phyloP scores from a whole-genome alignment of 2,797 vertebrate species.

The Poecilia gillii region DNA sequence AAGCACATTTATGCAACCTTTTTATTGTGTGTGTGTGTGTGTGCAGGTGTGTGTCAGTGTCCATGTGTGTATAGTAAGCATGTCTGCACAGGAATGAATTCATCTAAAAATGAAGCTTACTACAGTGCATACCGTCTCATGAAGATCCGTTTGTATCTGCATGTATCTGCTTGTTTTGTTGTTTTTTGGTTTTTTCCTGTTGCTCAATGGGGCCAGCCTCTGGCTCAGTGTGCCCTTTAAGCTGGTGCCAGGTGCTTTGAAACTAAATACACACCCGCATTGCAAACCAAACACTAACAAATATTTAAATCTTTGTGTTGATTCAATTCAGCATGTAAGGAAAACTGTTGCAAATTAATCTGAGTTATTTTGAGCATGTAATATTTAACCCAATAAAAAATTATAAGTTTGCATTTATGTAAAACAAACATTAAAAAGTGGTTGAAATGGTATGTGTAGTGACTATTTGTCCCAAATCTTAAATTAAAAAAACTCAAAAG shows the following conservation, averaged over 20 bases:
- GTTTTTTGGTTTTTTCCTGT: constrained; percentile 26
- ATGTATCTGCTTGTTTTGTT: constrained; percentile 57
- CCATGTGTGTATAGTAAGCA: constrained; percentile 14
- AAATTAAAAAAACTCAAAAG: no score
- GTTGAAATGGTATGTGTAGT: not conserved
- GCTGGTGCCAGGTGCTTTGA: constrained; percentile 17
- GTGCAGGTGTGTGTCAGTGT: not conserved
- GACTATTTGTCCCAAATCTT: no score
- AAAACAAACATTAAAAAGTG: not conserved
- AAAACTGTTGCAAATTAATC: not conserved
- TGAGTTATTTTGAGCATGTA: not conserved
- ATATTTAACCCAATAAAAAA: not conserved
- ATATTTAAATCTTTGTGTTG: constrained; percentile 19
- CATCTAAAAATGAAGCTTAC: constrained; percentile 23
- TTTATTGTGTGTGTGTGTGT: not conserved
- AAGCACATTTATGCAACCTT: not conserved
- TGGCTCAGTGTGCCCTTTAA: constrained; percentile 45
- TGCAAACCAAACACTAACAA: constrained; percentile 31
- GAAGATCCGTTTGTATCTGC: constrained; percentile 32
- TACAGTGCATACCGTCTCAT: constrained; percentile 39
- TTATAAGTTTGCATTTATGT: not conserved
- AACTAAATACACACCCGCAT: constrained; percentile 49
- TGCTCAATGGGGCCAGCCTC: constrained; percentile 23
- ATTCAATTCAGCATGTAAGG: not conserved
- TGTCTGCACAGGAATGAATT: constrained; percentile 34